Base-by-base conservation (phyloP, 2,888 invertebrate species). In the Trisateles emortualis region DNA sequence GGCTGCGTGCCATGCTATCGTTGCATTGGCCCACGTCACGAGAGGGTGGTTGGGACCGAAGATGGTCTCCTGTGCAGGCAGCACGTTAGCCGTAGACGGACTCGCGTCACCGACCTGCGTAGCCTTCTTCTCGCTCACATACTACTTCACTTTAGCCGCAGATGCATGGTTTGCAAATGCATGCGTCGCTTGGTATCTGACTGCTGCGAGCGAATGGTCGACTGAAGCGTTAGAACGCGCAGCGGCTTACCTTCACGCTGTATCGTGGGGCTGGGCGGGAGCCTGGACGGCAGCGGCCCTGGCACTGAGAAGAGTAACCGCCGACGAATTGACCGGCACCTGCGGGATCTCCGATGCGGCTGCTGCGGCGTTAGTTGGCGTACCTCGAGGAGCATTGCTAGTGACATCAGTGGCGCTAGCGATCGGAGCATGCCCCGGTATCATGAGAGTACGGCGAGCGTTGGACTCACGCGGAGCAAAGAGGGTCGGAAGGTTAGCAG, bases 171-270 rank as follows among this genome's bases (percentile, higher is more conserved):
- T 98, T 95, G 95, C 97, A 1, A 95, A 97, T 70, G 95, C 98
- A 45, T 96, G 97, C 58, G 94, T 97, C 42, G 97, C 98, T 51
- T 98, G 98, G 96, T 97, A 97, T 79, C 93, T 98, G 42, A 97
- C 97, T 3, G 97, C 98, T 0, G 96, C 97, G 38, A 96, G 97
- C 81, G 97, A 98, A 81, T 98, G 98, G 98, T 97, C 97, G 19
- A 97, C 97, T 52, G 98, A 98, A 87, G 97, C 98, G 1, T 94
- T 98, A 46, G 97, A 97, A 84, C 95, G 96, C 42, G 96, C 97
- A 22, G 96, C 97, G 0, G 96, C 96, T 13, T 96, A 97, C 74
- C 95, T 98, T 64, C 98, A 98, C 86, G 95, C 97, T 1, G 95
- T 95, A 0, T 96, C 98, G 1, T 98, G 98, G 98, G 97, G 97